phyloP scores from a whole-genome alignment of 2,888 invertebrate species.

The Calephelis perditalis region DNA sequence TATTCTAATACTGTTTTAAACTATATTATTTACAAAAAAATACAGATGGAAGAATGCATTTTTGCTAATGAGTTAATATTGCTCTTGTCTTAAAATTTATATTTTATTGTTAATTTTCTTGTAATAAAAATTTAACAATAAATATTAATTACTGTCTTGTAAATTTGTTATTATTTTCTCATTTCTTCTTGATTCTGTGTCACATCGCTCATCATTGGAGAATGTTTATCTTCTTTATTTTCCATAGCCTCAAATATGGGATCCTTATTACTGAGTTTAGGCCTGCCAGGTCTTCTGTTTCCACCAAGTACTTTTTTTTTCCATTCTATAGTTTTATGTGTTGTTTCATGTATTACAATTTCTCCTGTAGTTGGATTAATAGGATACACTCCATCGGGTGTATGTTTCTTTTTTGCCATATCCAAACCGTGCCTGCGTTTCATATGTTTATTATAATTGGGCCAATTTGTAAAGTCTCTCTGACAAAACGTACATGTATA shows the following conservation, averaged over 20 bases:
- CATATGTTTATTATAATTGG: conserved; percentile 90
- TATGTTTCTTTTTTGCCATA: conserved; percentile 62
- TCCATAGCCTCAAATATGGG: conserved; percentile 2
- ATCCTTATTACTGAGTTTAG: conserved; percentile 20
- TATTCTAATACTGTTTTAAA: no score
- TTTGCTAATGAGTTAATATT: no score
- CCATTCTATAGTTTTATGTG: conserved; percentile 46
- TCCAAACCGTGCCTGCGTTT: conserved; percentile 82
- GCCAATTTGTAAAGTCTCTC: conserved; percentile 87
- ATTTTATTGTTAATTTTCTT: no score
- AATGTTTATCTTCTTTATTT: not conserved
- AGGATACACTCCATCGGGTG: conserved; percentile 56
- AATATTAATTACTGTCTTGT: no score
- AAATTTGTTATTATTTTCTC: no score
- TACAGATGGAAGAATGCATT: no score
- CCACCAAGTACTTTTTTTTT: conserved; percentile 41
- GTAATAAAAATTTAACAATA: no score
- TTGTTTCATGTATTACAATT: conserved; percentile 38
- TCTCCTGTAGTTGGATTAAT: conserved; percentile 46
- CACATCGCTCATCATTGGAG: not conserved
- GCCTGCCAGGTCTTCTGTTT: conserved; percentile 22
- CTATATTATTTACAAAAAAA: no score
- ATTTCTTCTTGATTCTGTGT: not conserved
- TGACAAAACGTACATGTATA: conserved; percentile 85
- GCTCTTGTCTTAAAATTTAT: no score